A percentile compares a stretch with the other conserved stretches of the same genome.
Conservation (phyloP, 2,888 invertebrate genomes). For the Plagiodera versicolora region DNA sequence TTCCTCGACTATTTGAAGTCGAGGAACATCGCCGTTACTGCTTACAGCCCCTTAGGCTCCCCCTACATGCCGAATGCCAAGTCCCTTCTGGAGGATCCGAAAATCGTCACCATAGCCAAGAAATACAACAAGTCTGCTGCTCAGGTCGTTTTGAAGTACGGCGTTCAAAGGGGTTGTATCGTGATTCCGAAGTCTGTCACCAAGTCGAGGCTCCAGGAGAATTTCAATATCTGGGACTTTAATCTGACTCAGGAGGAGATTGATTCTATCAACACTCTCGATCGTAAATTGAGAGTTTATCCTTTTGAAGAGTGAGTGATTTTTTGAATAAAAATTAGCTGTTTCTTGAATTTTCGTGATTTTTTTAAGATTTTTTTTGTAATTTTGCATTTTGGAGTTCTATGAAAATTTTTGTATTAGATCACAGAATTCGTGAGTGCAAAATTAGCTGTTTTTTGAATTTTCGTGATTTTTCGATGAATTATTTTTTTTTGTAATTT, state of each 20-base stretch:
- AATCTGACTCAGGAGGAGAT: conserved; percentile 67
- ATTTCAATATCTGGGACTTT: conserved; percentile 76
- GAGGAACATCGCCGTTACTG: conserved; percentile 70
- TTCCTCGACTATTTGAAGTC: conserved; percentile 70
- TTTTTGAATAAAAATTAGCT: too few species aligned
- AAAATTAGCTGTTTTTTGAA: too few species aligned
- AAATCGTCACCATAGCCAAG: conserved; percentile 63
- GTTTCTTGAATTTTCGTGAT: too few species aligned
- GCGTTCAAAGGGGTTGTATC: conserved; percentile 69
- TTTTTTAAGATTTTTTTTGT: too few species aligned
- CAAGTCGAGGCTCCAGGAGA: conserved; percentile 66
- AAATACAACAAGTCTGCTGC: conserved; percentile 70
- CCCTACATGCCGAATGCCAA: conserved; percentile 84
- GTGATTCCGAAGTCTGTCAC: conserved; percentile 84
- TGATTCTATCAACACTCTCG: conserved; percentile 65
- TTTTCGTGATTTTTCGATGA: too few species aligned
- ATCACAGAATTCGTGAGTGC: too few species aligned
- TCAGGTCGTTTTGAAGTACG: conserved; percentile 68
- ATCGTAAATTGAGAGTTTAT: conserved; percentile 71
- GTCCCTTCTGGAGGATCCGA: conserved; percentile 75
- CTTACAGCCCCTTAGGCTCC: conserved; percentile 83
- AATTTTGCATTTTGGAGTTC: too few species aligned
- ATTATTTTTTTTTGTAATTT: too few species aligned
- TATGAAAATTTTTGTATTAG: too few species aligned
- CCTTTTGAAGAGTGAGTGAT: conserved; percentile 66